These are phyloP conservation scores for Stomatorhinus walkeri DNA, from an alignment of 2,797 vertebrate species.

Conservation along the genomic window DNA sequence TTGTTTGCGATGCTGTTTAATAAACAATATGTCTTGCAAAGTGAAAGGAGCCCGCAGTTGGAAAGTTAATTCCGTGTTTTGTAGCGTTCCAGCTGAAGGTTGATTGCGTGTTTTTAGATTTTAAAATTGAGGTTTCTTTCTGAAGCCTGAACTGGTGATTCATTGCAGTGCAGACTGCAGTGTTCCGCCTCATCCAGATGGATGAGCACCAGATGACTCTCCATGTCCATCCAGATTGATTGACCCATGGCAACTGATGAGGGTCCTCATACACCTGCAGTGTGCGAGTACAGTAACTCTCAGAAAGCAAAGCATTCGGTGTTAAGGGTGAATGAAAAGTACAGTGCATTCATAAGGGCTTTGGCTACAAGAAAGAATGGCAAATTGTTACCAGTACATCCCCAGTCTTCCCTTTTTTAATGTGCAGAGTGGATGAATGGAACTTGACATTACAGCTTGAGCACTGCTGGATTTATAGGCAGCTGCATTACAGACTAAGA, in stretches of 20 bases:
- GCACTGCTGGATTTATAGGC: background rate
- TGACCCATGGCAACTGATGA: background rate
- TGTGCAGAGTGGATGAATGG: background rate
- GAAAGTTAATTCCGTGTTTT: background rate
- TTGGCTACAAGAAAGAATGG: background rate
- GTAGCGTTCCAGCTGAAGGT: background rate
- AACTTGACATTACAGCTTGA: background rate
- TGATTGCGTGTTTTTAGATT: background rate
- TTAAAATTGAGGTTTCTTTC: background rate
- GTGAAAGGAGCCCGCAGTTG: background rate
- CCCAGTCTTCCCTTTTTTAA: background rate
- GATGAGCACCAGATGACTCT: background rate
- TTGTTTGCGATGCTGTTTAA: background rate
- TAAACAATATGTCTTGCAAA: background rate
- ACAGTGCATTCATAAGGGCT: background rate
- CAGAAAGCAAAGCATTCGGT: background rate
- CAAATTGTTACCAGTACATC: background rate
- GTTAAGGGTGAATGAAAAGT: background rate
- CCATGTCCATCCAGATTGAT: background rate
- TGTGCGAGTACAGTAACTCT: background rate
- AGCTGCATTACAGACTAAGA: background rate
- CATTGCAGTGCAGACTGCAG: background rate
- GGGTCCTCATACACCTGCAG: background rate
- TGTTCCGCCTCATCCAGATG: background rate
- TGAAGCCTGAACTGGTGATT: background rate